These are phyloP conservation scores for Athalia circularis DNA, from an alignment of 2,888 invertebrate genomes.

Conservation along the genomic window DNA sequence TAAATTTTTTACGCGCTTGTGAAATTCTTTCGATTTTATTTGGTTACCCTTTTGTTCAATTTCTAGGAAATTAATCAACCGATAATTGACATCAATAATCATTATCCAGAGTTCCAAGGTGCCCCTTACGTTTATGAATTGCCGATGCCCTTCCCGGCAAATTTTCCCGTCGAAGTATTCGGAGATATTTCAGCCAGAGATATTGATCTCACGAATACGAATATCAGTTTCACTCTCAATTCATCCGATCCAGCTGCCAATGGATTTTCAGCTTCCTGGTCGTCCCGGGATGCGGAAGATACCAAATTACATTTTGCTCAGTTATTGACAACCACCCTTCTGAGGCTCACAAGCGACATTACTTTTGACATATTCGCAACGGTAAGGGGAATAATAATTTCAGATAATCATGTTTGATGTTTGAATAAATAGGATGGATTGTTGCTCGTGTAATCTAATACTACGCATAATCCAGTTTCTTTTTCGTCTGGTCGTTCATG, in stretches of 20 bases:
- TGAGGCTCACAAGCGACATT: constrained; percentile 50
- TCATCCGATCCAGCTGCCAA: constrained; percentile 45
- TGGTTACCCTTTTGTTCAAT: constrained; percentile 9
- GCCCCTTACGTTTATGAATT: constrained; percentile 54
- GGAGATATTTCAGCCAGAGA: constrained; percentile 54
- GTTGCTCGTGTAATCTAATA: background rate
- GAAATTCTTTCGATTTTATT: background rate
- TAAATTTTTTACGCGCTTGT: background rate
- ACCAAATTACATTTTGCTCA: constrained; percentile 52
- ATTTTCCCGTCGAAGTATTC: constrained; percentile 50
- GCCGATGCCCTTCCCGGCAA: constrained; percentile 58
- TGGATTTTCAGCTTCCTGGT: constrained; percentile 51
- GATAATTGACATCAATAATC: constrained; percentile 54
- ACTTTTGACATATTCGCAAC: constrained; percentile 53
- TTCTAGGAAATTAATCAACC: constrained; percentile 51
- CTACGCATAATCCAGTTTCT: too few relatives aligned
- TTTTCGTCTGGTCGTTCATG: too few relatives aligned
- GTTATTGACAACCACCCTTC: constrained; percentile 49
- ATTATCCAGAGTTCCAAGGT: constrained; percentile 50
- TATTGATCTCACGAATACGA: constrained; percentile 56
- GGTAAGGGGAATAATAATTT: constrained; percentile 40
- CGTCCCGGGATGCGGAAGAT: constrained; percentile 46
- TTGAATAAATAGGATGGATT: constrained; percentile 19
- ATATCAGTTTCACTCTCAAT: constrained; percentile 53
- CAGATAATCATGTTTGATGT: background rate